These are phyloP conservation scores for Tauraco hartlaubi DNA, from an alignment of 2,797 vertebrate species.

Conservation along the genomic window DNA sequence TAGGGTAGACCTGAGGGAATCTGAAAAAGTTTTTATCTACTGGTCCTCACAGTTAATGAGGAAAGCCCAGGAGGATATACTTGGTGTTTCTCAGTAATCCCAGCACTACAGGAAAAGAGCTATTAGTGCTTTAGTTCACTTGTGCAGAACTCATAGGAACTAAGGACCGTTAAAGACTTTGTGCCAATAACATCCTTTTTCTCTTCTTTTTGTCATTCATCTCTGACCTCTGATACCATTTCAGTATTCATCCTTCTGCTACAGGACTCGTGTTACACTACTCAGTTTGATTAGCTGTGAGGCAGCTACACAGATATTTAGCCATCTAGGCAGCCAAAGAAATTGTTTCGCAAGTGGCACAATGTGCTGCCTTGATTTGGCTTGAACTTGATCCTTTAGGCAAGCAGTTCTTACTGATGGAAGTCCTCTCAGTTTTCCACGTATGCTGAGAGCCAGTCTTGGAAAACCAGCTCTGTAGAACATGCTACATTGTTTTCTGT, in stretches of 20 bases:
- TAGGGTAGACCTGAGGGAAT: background rate
- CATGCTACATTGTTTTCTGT: background rate
- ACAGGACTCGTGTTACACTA: no score
- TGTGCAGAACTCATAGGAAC: background rate
- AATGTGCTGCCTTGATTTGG: background rate
- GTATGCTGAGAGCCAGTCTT: background rate
- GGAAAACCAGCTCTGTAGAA: background rate
- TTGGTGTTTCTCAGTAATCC: background rate
- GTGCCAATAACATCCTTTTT: background rate
- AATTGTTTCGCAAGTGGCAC: background rate
- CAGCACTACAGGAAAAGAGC: background rate
- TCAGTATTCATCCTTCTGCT: background rate
- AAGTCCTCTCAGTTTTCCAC: background rate
- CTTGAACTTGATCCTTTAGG: background rate
- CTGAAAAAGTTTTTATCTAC: background rate
- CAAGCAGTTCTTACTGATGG: background rate
- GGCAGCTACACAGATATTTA: background rate
- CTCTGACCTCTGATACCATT: background rate
- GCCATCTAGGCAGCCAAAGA: background rate
- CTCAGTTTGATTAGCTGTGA: background rate
- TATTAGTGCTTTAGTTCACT: background rate
- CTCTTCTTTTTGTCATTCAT: background rate
- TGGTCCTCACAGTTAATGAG: background rate
- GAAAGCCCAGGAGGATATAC: background rate
- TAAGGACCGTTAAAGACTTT: background rate